Evolutionary conservation across 1,140 invertebrate genomes (phyloP).

Genomic region (Steinernema khuongi): DNA sequence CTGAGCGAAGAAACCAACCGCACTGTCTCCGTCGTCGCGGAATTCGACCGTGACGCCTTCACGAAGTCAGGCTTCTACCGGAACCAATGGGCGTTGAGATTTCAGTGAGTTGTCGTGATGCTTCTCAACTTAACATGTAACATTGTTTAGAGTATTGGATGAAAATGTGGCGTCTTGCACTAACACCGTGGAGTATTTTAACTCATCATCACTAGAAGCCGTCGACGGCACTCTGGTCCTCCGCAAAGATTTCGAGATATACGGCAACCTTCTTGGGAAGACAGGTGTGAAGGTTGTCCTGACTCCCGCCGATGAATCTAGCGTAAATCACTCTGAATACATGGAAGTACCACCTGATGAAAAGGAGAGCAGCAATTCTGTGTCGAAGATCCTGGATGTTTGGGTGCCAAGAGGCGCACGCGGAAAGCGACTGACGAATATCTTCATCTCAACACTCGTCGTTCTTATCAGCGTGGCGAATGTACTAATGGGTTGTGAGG

Average conservation of each 20-base stretch:
- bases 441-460: slow-evolving; percentile 74
- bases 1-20: background rate
- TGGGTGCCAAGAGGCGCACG: slow-evolving; percentile 64
- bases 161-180: background rate
- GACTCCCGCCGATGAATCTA: background rate
- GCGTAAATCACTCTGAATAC: background rate
- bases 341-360: background rate
- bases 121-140: background rate
- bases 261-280: background rate
- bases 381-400: slow-evolving; percentile 22
- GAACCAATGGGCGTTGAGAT: background rate
- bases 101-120: background rate
- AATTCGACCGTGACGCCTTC: background rate
- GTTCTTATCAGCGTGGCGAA: slow-evolving; percentile 76
- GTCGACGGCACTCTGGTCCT: background rate
- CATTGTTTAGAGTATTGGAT: background rate
- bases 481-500: slow-evolving; percentile 85
- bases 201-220: background rate
- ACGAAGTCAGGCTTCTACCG: background rate
- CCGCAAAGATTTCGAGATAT: background rate
- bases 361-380: background rate
- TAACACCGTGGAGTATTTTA: background rate
- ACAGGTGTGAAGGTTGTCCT: background rate
- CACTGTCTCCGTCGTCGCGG: background rate
- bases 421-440: slow-evolving; percentile 67